These are phyloP conservation scores for Picus viridis DNA, from an alignment of 2,797 vertebrate genomes.

Conservation along the genomic window DNA sequence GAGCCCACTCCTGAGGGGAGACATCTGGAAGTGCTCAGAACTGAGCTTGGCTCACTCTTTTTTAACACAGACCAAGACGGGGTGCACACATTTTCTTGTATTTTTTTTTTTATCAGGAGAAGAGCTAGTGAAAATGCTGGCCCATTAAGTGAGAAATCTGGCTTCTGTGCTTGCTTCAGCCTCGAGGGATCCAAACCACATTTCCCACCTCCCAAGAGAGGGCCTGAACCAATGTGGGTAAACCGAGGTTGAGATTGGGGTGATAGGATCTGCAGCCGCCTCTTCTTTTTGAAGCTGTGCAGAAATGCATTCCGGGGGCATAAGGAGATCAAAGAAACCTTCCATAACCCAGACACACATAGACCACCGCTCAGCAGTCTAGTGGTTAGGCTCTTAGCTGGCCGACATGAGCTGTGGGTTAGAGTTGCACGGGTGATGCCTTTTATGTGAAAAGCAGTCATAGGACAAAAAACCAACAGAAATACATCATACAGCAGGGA, in stretches of 20 bases:
- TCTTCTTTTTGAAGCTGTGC: conserved; percentile 4
- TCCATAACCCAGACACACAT: neutral
- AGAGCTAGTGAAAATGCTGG: neutral
- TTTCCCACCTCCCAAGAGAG: conserved; percentile 53
- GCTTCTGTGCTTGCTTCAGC: conserved; percentile 41
- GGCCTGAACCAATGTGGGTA: neutral
- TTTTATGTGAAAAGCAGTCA: conserved; percentile 22
- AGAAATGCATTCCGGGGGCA: conserved; percentile 30
- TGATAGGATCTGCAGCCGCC: conserved; percentile 49
- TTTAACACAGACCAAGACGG: neutral
- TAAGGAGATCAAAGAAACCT: conserved; percentile 54
- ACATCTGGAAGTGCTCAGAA: conserved; percentile 55
- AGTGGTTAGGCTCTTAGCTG: neutral
- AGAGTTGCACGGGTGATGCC: neutral
- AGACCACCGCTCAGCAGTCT: conserved; percentile 5
- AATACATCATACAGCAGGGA: accelerated
- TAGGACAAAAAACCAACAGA: neutral
- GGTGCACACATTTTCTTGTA: neutral
- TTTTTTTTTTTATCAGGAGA: neutral
- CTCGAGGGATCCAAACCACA: conserved; percentile 59
- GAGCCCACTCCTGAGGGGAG: conserved; percentile 67
- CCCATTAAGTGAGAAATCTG: conserved; percentile 58
- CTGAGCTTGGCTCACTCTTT: conserved; percentile 32
- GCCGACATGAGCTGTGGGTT: conserved; percentile 13
- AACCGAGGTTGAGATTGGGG: conserved; percentile 61